Percentiles rank a stretch among this genome's conserved stretches.
phyloP scores from a whole-genome alignment of 2,888 invertebrate species.

The Coenonympha glycerion region DNA sequence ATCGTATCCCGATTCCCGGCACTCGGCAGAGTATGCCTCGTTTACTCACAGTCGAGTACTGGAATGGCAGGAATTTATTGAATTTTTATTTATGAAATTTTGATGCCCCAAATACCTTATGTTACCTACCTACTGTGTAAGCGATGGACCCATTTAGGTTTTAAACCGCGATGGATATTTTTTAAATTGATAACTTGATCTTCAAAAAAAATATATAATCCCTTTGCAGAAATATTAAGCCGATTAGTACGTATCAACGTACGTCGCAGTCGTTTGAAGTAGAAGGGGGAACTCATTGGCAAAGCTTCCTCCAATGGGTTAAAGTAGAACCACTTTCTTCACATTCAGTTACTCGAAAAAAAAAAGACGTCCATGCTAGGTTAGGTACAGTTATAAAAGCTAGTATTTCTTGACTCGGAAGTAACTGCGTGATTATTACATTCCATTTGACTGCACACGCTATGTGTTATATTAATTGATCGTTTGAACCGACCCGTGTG shows the following conservation, averaged over 20 bases:
- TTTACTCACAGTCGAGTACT: constrained; percentile 25
- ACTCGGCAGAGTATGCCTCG: constrained; percentile 29
- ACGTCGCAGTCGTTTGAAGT: too few species aligned
- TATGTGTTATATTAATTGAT: background rate
- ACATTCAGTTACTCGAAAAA: background rate
- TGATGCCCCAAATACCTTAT: too few species aligned
- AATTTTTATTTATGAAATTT: constrained; percentile 2
- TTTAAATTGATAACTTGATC: too few species aligned
- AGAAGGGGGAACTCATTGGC: too few species aligned
- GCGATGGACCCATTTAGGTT: background rate
- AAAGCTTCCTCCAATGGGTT: too few species aligned
- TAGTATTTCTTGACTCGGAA: constrained; percentile 20
- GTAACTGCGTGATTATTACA: constrained; percentile 58
- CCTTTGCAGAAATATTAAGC: too few species aligned
- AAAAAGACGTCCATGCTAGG: background rate
- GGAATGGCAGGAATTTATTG: background rate
- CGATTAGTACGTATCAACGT: too few species aligned
- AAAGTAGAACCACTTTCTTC: too few species aligned
- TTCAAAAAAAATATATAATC: too few species aligned
- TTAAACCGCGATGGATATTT: too few species aligned
- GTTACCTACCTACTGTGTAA: too few species aligned
- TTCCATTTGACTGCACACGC: constrained; percentile 32
- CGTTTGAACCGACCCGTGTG: background rate
- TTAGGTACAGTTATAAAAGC: background rate
- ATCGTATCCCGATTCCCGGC: constrained; percentile 30